Percentiles rank a stretch among this genome's conserved stretches.
These are phyloP conservation scores for Tanypteryx hageni DNA, from an alignment of 2,888 invertebrate species.

Conservation along the genomic window DNA sequence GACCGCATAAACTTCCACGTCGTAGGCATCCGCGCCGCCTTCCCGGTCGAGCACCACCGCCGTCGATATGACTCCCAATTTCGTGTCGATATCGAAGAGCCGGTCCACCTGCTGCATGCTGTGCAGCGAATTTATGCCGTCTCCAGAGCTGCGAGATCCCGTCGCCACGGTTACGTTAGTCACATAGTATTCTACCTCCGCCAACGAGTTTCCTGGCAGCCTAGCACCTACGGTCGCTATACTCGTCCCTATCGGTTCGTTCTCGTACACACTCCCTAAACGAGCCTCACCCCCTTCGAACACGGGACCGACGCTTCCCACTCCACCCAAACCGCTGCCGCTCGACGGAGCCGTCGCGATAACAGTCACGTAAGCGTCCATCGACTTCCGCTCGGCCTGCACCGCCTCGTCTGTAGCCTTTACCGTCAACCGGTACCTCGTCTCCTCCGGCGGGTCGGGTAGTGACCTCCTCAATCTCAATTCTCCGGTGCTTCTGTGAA, in stretches of 20 bases:
- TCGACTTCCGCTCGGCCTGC: conserved; percentile 90
- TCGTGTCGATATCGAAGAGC: conserved; percentile 93
- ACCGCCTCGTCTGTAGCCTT: conserved; percentile 96
- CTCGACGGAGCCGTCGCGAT: conserved; percentile 81
- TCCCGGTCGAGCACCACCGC: conserved; percentile 90
- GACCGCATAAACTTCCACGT: conserved; percentile 91
- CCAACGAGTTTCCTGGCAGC: conserved; percentile 75
- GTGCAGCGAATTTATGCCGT: conserved; percentile 74
- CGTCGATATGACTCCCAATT: conserved; percentile 91
- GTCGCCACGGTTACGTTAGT: conserved; percentile 79
- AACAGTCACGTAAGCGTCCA: conserved; percentile 91
- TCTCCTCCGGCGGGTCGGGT: conserved; percentile 77
- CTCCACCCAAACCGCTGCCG: conserved; percentile 73
- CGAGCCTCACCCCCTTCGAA: conserved; percentile 81
- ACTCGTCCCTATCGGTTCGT: conserved; percentile 91
- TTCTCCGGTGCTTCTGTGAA: conserved; percentile 89
- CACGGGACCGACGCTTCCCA: conserved; percentile 77
- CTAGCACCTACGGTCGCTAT: conserved; percentile 88
- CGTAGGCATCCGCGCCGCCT: conserved; percentile 87
- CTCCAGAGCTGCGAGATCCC: conserved; percentile 70
- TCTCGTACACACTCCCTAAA: conserved; percentile 90
- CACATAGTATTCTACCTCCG: conserved; percentile 92
- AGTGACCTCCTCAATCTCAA: conserved; percentile 81
- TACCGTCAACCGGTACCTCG: conserved; percentile 88
- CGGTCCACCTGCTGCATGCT: conserved; percentile 85